Evolutionary conservation across 1,140 invertebrate genomes (phyloP).

Genomic region (Lepidurus arcticus): DNA sequence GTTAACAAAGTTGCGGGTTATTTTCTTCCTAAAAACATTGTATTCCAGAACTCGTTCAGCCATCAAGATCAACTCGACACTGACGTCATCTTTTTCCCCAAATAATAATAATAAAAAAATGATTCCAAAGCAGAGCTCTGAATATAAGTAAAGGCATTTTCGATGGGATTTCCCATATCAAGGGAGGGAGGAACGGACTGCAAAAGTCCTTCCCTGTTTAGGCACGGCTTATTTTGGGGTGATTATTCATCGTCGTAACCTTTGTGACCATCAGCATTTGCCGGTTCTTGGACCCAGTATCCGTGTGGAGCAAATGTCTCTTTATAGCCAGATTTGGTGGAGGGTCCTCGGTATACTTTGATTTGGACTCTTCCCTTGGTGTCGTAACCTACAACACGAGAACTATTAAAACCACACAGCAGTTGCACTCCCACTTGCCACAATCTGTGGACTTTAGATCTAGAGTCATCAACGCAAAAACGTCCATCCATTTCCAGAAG

Average conservation of each 20-base stretch:
- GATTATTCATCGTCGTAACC: neutral
- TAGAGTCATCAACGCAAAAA: neutral
- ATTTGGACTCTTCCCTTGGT: neutral
- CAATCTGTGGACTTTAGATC: neutral
- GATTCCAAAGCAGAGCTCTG: too few relatives aligned
- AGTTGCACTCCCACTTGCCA: neutral
- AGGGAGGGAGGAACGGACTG: too few relatives aligned
- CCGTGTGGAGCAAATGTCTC: neutral
- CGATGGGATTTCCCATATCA: too few relatives aligned
- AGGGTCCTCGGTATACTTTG: constrained; percentile 2
- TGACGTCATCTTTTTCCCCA: too few relatives aligned
- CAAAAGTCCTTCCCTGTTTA: neutral
- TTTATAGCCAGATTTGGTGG: constrained; percentile 10
- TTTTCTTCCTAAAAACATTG: too few relatives aligned
- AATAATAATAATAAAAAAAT: too few relatives aligned
- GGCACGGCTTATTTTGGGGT: neutral
- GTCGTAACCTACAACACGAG: neutral
- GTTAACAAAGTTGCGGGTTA: too few relatives aligned
- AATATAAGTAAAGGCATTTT: too few relatives aligned
- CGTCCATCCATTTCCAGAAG: neutral
- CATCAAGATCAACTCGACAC: neutral
- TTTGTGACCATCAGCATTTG: constrained; percentile 6
- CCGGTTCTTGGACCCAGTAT: neutral
- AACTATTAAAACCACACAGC: neutral
- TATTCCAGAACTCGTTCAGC: neutral